Evolutionary conservation across 2,797 vertebrate genomes (phyloP), one percentile per base, ranked within the genome.

Genomic region (Muraenolepis orangiensis): DNA sequence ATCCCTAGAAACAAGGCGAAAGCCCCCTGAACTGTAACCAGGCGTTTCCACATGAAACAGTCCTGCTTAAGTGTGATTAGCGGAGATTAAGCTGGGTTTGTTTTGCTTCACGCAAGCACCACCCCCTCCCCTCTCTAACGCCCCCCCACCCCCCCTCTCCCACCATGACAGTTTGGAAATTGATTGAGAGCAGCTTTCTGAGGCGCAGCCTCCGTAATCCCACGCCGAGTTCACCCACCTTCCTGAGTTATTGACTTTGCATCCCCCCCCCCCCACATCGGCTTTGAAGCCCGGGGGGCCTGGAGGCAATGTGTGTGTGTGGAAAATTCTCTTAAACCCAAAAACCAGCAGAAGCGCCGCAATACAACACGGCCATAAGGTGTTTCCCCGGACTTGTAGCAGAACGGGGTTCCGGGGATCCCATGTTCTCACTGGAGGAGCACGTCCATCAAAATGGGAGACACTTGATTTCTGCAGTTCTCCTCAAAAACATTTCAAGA

Each of bases 61-160:
- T 90, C 86, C 86, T 85, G 89, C 91, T 91, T 91, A 90, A 91
- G 90, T 90, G 72, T 86, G 91, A 92, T 92, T 91, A 91, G 88
- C 81, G 80, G 84, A 91, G 92, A 91, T 93, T 91, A 91, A 88
- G 85, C 88, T 89, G 86, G 86, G 90, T 87, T 89, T 92, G 89
- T 91, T 89, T 91, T 87, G 86, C 88, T 84, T 90, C 87, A 90
- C 84, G 84, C 80, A 89, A 80, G 82, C n/a, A n/a, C n/a, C n/a
- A n/a, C n/a, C n/a, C n/a, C n/a, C n/a, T n/a, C n/a, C n/a, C n/a
- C n/a, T n/a, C n/a, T n/a, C n/a, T n/a, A n/a, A n/a, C n/a, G n/a
- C n/a, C n/a, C n/a, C n/a, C n/a, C n/a, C n/a, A n/a, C n/a, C n/a
- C n/a, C n/a, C n/a, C n/a, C n/a, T n/a, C n/a, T n/a, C n/a, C 78